A percentile compares a stretch with the other conserved stretches of the same genome.
Conservation (phyloP, 2,797 vertebrate species). For the Gobio occitaniae region DNA sequence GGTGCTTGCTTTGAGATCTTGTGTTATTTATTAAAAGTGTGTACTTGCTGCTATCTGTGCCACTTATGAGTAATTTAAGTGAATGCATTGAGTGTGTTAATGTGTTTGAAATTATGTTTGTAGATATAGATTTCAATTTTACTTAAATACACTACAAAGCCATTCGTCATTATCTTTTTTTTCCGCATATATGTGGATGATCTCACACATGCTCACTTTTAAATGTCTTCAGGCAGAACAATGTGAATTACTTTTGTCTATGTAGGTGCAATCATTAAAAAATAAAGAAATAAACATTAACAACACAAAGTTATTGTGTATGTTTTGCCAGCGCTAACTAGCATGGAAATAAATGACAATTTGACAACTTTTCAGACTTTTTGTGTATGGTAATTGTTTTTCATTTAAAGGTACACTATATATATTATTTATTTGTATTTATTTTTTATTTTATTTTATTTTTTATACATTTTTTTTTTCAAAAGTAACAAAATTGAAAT, state of each 20-base stretch:
- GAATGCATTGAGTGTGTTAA: not conserved
- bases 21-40: slow-evolving; percentile 12
- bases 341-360: not conserved
- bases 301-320: not conserved
- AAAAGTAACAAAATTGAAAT: no score
- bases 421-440: no score
- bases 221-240: not conserved
- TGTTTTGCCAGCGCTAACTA: not conserved
- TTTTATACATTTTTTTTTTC: no score
- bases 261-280: slow-evolving; percentile 2
- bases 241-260: not conserved
- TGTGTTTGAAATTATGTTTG: slow-evolving; percentile 2
- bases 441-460: no score
- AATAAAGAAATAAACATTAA: not conserved
- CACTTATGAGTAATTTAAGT: not conserved
- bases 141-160: not conserved
- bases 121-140: not conserved
- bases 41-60: slow-evolving; percentile 7
- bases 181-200: not conserved
- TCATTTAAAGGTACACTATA: no score
- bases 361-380: not conserved
- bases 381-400: not conserved
- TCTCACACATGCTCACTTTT: not conserved
- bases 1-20: slow-evolving; percentile 27
- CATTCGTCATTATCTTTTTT: not conserved